phyloP scores from a whole-genome alignment of 2,797 vertebrate species.

The Micropoecilia bifurca region DNA sequence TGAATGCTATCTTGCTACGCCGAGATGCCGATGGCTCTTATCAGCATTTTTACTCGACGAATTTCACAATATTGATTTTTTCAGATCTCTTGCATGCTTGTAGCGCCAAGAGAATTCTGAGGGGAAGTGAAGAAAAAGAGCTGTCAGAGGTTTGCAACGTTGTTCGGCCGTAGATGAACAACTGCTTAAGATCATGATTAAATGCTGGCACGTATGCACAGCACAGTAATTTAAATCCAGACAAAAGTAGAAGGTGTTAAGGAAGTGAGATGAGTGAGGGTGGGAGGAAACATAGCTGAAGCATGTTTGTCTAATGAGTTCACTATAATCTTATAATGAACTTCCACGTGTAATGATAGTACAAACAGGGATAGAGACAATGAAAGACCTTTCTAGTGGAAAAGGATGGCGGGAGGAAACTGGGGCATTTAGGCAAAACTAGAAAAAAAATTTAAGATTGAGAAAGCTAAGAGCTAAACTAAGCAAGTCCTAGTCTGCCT shows the following conservation, averaged over 20 bases:
- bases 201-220: background rate
- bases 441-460: background rate
- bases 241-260: conserved; percentile 33
- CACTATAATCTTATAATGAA: conserved; percentile 76
- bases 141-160: background rate
- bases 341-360: conserved; percentile 55
- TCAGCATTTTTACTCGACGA: background rate
- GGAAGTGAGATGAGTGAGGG: conserved; percentile 9
- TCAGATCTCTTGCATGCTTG: background rate
- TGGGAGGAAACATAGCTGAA: conserved; percentile 4
- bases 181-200: background rate
- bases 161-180: background rate
- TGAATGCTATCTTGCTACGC: background rate
- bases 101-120: background rate
- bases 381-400: background rate
- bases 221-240: conserved; percentile 26
- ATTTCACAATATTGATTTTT: conserved; percentile 5
- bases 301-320: conserved; percentile 55
- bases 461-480: background rate
- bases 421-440: background rate
- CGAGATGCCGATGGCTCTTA: background rate
- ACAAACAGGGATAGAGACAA: conserved; percentile 44
- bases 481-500: background rate
- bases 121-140: background rate
- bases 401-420: background rate